Base-by-base conservation (phyloP, 2,797 vertebrate genomes). In the Dromococcyx pavoninus region DNA sequence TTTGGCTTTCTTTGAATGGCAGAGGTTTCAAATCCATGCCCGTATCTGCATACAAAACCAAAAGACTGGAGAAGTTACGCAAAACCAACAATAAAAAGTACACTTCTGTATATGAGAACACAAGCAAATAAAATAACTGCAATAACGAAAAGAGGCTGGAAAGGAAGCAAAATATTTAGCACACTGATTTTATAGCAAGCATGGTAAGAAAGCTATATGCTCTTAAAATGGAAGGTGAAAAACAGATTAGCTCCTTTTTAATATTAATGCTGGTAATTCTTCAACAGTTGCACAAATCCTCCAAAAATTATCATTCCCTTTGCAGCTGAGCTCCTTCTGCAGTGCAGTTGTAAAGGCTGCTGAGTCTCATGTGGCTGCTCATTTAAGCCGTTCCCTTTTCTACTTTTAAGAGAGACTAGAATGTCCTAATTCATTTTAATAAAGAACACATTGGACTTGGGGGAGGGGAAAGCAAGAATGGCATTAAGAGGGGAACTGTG, bases 361-460 rank as follows among this genome's bases (percentile, higher is more conserved):
- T 35, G 77, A 90, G 77, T 94, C 95, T 96, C 95, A 93, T 93
- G 94, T 91, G 90, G 96, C 77, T 94, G 88, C 83, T 94, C 89
- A 90, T 93, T 93, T 93, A 93, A 93, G 88, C 86, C 93, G 93
- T 79, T 96, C 95, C 89, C 86, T 61, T 95, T 96, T 96, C 88
- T 65, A 93, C 77, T 93, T 74, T 95, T 96, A 94, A 82, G 94
- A 94, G 91, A 93, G 88, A 91, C 94, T 76, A 94, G 83, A 94
- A 91, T 88, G 91, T 89, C 95, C 95, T 94, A 95, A 94, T 95
- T 96, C 93, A 85, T 77, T 94, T 96, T 94, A 94, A 94, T 94
- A 96, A 93, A 89, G 90, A 96, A 88, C 93, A 95, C 73, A 92
- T 43, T 92, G 87, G 87, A 88, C 57, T 51, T 66, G 89, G 82